Base-by-base conservation (phyloP, 2,888 invertebrate species). In the Stictocephala bisonia region DNA sequence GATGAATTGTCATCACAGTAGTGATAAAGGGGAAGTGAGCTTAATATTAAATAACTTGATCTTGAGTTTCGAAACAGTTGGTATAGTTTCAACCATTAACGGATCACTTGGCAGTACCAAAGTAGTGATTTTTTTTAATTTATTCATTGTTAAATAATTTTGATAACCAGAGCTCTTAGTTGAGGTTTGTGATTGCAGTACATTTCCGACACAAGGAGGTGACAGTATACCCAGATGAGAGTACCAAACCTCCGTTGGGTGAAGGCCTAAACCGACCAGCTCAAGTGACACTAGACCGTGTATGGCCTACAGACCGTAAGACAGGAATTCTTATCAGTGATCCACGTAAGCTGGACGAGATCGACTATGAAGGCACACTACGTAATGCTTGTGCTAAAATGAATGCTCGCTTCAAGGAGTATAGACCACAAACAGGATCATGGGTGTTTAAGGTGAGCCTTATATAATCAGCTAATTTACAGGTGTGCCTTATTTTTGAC, bases 171-270 rank as follows among this genome's bases (percentile, higher is more conserved):
- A 11, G 7, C 9, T 11, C 26, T 15, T 6, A 20, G 7, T 22
- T 6, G 24, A 24, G 6, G 7, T n/a, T 71, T 72, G 75, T 73
- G 53, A 22, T 81, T 82, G 3, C 87, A 90, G 96, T 99, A 0
- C 93, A 94, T 82, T 95, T 99, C 84, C 88, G 96, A 2, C 93
- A 96, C 83, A 96, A 97, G 82, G 98, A 99, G 85, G 92, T 99
- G 1, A 93, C 93, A 20, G 91, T 99, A 3, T 99, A 99, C 86
- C 97, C 98, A 0, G 95, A 96, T 80, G 94, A 95, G 77, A 87
- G 88, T 0, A 89, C 89, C 72, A 99, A 98, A 83, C 99, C 99
- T 0, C 89, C 93, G 0, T 85, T 94, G 4, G 99, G 98, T 0
- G 87, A 89, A 75, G 97, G 93, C 0, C 86, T 99, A 50, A 99